Evolutionary conservation across 2,113 vertebrate genomes (phyloP).

Genomic region (Tor tambroides): DNA sequence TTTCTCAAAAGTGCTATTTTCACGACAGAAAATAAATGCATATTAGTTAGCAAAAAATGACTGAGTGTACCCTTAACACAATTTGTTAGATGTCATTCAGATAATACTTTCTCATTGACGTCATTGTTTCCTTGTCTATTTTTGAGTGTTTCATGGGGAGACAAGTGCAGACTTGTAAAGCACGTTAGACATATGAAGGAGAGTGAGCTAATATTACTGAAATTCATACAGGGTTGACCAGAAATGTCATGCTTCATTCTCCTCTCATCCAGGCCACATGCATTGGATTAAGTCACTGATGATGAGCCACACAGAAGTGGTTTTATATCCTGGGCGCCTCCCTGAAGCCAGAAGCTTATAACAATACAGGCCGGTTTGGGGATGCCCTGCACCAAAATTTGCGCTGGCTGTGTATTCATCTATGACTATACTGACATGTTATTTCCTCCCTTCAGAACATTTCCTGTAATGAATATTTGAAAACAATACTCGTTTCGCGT

Average conservation of each 20-base stretch:
- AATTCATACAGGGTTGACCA: background rate
- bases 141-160: background rate
- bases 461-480: background rate
- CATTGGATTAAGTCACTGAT: slow-evolving; percentile 19
- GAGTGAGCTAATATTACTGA: background rate
- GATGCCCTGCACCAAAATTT: background rate
- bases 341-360: slow-evolving; percentile 21
- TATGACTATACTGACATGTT: background rate
- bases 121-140: background rate
- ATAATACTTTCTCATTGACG: background rate
- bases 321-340: slow-evolving; percentile 43
- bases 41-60: background rate
- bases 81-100: background rate
- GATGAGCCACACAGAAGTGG: slow-evolving; percentile 7
- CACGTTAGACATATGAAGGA: background rate
- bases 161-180: background rate
- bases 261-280: background rate
- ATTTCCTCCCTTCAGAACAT: background rate
- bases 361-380: slow-evolving; percentile 40
- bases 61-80: too few species aligned
- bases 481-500: background rate
- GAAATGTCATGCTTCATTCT: background rate
- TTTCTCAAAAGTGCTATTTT: background rate
- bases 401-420: background rate
- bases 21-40: background rate